A percentile compares a stretch with the other conserved stretches of the same genome.
These are phyloP conservation scores for Limenitis camilla DNA, from an alignment of 2,888 invertebrate genomes.

Conservation along the genomic window DNA sequence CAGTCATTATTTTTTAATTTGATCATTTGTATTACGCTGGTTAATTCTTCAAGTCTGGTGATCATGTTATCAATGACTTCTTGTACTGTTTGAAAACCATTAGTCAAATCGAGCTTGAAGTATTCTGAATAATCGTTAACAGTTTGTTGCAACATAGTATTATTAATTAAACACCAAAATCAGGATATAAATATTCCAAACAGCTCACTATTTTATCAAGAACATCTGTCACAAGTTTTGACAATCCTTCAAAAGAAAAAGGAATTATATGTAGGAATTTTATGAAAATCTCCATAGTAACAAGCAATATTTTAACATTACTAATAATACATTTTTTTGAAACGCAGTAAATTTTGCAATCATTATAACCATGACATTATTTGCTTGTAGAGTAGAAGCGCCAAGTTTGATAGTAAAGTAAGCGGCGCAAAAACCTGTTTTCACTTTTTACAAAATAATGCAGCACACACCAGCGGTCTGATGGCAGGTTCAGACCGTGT, in stretches of 20 bases:
- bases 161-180: conserved; percentile 42
- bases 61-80: conserved; percentile 79
- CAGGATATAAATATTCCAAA: conserved; percentile 63
- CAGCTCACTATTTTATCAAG: conserved; percentile 50
- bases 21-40: conserved; percentile 76
- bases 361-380: conserved; percentile 24
- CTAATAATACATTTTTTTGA: conserved; percentile 1
- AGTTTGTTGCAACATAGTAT: conserved; percentile 65
- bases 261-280: conserved; percentile 49
- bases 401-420: not conserved
- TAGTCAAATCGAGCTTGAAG: conserved; percentile 69
- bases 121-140: conserved; percentile 73
- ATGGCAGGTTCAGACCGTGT: too few species aligned
- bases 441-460: too few species aligned
- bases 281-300: conserved; percentile 50
- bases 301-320: conserved; percentile 3
- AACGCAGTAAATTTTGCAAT: conserved; percentile 22
- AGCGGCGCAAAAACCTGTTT: not conserved
- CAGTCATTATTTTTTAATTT: conserved; percentile 64
- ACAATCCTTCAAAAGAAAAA: conserved; percentile 45
- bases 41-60: conserved; percentile 78
- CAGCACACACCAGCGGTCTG: too few species aligned
- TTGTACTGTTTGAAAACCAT: conserved; percentile 75
- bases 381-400: conserved; percentile 4
- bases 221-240: conserved; percentile 53